Base-by-base conservation (phyloP, 1,140 invertebrate genomes). In the Amphibalanus amphitrite region DNA sequence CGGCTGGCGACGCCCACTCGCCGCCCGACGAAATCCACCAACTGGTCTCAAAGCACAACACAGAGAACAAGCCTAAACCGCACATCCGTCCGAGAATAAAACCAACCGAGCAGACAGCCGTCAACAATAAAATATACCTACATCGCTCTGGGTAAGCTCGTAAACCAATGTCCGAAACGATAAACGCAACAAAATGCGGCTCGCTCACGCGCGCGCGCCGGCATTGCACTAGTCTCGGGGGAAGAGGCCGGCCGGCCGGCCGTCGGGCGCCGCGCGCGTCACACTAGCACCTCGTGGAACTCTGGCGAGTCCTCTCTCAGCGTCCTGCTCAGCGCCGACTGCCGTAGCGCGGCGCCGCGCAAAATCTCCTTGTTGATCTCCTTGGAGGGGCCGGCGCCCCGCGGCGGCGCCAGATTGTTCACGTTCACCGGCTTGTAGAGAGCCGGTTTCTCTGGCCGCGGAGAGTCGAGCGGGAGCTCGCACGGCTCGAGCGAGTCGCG, bases 381-480 rank as follows among this genome's bases (percentile, higher is more conserved):
- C 47, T 59, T 59, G 6, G 47, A 59, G 47, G 47, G 47, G 10
- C 47, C 47, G 47, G 47, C 47, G 47, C 47, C 47, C 47, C 47
- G 47, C 28, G 28, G 29, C 72, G 26, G 28, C 65, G 23, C 68
- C 69, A 70, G 40, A 72, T 70, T 68, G 64, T 38, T 67, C 64
- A 29, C 71, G 29, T 64, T 33, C 30, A 29, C n/a, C 71, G 69
- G 64, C 71, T 72, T 72, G 64, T 65, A 59, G 28, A 38, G 33
- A 15, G 69, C 67, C 28, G 38, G 38, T 28, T 64, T 65, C 33
- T 28, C 64, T n/a, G 17, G 3, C 20, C 28, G 64, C 59, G 26
- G 29, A 10, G 40, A 59, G 29, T 26, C 47, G 67, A 59, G 23
- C 71, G 3, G 71, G 33, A 26, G 28, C 26, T 40, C 47, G 64